These are phyloP conservation scores for Campoplex capitator DNA, from an alignment of 2,888 invertebrate species.

Conservation along the genomic window DNA sequence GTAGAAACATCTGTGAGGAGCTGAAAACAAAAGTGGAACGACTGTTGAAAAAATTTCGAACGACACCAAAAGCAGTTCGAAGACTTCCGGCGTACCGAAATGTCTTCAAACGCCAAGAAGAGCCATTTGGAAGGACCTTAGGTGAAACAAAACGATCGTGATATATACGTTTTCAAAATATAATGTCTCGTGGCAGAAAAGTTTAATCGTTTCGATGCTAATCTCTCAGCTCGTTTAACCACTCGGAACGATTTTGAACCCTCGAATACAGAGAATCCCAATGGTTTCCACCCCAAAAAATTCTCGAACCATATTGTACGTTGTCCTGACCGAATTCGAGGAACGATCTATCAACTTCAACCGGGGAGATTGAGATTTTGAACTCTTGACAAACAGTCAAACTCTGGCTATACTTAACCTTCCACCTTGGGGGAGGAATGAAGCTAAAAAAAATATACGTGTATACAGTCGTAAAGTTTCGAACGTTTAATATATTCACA, in stretches of 20 bases:
- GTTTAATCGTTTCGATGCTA: conserved; percentile 56
- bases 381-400: conserved; percentile 73
- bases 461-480: conserved; percentile 39
- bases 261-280: conserved; percentile 47
- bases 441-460: not conserved
- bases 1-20: not conserved
- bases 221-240: conserved; percentile 52
- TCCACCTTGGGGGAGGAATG: conserved; percentile 22
- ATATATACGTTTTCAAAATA: not conserved
- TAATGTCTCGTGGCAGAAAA: not conserved
- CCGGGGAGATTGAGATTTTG: conserved; percentile 75
- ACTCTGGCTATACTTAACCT: conserved; percentile 55
- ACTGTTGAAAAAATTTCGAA: not conserved
- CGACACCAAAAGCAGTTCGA: not conserved
- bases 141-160: not conserved
- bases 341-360: conserved; percentile 76
- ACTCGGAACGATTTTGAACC: conserved; percentile 69
- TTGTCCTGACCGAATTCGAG: conserved; percentile 4
- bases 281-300: conserved; percentile 29
- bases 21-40: not conserved
- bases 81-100: not conserved
- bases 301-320: conserved; percentile 26
- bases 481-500: conserved; percentile 72
- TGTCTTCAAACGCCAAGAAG: not conserved
- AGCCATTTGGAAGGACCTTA: not conserved